Conservation (phyloP, 2,797 vertebrate species). For the Tokudaia muenninki region DNA sequence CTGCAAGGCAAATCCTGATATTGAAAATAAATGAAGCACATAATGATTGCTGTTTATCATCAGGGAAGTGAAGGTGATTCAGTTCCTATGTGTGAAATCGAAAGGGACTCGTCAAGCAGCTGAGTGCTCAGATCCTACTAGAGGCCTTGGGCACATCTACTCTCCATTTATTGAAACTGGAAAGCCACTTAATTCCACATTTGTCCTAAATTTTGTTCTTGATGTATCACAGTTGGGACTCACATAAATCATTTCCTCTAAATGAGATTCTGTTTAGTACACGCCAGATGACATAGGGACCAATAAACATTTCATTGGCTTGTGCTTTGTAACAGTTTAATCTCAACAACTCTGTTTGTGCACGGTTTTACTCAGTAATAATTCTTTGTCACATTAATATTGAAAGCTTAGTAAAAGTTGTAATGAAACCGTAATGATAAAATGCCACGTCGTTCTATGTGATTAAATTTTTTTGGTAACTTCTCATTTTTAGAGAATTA, state of each 20-base stretch:
- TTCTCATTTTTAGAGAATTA: background rate
- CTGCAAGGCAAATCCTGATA: background rate
- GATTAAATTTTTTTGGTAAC: background rate
- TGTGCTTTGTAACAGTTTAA: conserved; percentile 13
- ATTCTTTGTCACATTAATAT: background rate
- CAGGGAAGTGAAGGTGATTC: background rate
- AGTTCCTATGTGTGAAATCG: background rate
- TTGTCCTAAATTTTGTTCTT: background rate
- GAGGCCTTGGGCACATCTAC: background rate
- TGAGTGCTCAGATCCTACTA: background rate
- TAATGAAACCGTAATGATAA: background rate
- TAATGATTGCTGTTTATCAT: background rate
- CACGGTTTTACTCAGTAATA: background rate
- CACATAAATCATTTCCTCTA: background rate
- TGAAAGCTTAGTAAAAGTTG: background rate
- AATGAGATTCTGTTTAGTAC: background rate
- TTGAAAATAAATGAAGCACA: conserved; percentile 30
- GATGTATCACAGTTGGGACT: background rate
- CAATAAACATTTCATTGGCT: conserved; percentile 1
- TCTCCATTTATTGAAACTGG: background rate
- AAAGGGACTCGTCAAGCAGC: background rate
- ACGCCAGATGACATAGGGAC: background rate
- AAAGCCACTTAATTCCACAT: background rate
- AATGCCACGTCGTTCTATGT: background rate
- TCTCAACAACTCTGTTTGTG: background rate